Evolutionary conservation across 2,797 vertebrate genomes (phyloP), one percentile per base, ranked within the genome.

Genomic region (Trematomus bernacchii): DNA sequence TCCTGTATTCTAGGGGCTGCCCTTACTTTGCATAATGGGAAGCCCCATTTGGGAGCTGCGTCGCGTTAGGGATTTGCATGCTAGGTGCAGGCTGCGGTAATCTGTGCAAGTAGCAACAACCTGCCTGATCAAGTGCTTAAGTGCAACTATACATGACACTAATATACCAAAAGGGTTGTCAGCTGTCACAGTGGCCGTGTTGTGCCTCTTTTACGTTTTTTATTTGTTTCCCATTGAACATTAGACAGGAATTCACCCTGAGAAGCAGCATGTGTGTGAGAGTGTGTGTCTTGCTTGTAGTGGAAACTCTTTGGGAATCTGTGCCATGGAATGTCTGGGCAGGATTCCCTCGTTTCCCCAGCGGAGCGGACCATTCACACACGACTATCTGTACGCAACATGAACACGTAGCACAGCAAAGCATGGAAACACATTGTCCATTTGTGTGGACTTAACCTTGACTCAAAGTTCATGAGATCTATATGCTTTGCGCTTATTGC

Each of bases 261-360:
- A 79, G 79, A 76, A 68, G 70, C 79, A 62, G 53, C 33, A 30
- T 69, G 63, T 68, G 54, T 68, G 64, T 52, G 66, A 42, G 40
- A 13, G 60, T 79, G 83, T 83, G 72, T 81, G 62, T 87, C 72
- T 81, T 76, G 66, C 75, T 91, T 85, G 87, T 93, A 90, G 91
- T 93, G 90, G 91, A 93, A 94, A 93, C 83, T 90, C 85, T 91
- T 91, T 82, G 86, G 80, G 84, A 93, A 87, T 88, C 86, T 82
- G 82, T 91, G 90, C 86, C 83, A 79, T 89, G 92, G 93, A 93
- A 93, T 92, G 84, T 93, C 92, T 90, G 91, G 92, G 92, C 92
- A 92, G 77, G 83, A 89, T 86, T 92, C 87, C 88, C 84, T 91
- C 71, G 70, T 91, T 93, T 89, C 85, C 92, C 87, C 87, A 84